Conservation (phyloP, 2,888 invertebrate species). For the Pyrgus malvae region DNA sequence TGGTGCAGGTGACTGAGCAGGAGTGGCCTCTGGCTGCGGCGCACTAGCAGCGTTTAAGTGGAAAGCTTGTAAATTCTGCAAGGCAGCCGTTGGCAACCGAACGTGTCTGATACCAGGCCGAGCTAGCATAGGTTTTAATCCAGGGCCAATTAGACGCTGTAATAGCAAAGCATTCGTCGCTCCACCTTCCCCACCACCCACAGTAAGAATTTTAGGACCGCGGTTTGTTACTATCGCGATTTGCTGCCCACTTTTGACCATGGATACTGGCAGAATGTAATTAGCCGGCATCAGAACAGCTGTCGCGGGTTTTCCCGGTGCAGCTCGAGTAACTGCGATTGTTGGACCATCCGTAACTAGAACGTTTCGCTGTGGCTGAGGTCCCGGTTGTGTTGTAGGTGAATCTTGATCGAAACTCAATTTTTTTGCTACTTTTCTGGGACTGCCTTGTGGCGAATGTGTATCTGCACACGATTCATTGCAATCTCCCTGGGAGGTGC, state of each 20-base stretch:
- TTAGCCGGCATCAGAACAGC: conserved; percentile 87
- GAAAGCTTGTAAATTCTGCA: conserved; percentile 71
- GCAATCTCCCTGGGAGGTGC: conserved; percentile 81
- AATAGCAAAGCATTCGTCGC: conserved; percentile 84
- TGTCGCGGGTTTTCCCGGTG: conserved; percentile 84
- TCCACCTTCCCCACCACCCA: conserved; percentile 67
- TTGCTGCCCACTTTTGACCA: conserved; percentile 87
- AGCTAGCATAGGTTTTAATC: conserved; percentile 77
- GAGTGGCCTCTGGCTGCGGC: conserved; percentile 56
- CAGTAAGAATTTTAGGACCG: conserved; percentile 80
- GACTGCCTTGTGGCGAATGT: conserved; percentile 80
- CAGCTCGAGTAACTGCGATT: conserved; percentile 82
- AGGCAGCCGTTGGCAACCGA: conserved; percentile 66
- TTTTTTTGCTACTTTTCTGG: conserved; percentile 70
- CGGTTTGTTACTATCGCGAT: conserved; percentile 88
- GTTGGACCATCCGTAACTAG: conserved; percentile 85
- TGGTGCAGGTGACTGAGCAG: conserved; percentile 56
- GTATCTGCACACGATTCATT: conserved; percentile 76
- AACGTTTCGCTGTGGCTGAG: conserved; percentile 75
- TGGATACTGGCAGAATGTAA: conserved; percentile 86
- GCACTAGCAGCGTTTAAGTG: conserved; percentile 57
- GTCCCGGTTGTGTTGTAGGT: conserved; percentile 42
- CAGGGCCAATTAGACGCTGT: conserved; percentile 85
- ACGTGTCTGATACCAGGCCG: conserved; percentile 82
- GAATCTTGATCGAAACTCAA: conserved; percentile 74